Evolutionary conservation across 2,797 vertebrate genomes (phyloP).

Genomic region (Menidia menidia): DNA sequence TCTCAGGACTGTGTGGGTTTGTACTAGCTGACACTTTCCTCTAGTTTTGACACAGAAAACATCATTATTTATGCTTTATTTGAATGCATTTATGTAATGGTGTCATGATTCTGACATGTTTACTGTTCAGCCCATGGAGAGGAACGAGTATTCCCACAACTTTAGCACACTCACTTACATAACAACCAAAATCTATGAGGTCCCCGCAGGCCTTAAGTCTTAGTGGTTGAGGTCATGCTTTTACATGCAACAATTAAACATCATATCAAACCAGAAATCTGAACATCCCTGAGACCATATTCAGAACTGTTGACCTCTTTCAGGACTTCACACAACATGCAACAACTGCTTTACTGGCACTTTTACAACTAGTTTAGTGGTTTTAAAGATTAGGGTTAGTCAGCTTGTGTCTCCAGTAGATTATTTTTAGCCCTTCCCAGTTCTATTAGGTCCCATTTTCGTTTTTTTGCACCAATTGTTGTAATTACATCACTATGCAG

Average conservation of each 20-base stretch:
- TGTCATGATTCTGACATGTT: not conserved
- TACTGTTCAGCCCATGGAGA: not conserved
- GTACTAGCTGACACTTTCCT: conserved; percentile 1
- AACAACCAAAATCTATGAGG: not conserved
- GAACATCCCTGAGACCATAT: no score
- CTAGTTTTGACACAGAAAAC: conserved; percentile 1
- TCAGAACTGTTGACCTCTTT: no score
- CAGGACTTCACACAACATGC: no score
- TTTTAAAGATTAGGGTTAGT: not conserved
- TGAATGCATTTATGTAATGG: not conserved
- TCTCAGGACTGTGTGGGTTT: conserved; percentile 4
- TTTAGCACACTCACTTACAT: not conserved
- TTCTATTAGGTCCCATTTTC: not conserved
- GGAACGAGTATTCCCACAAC: not conserved
- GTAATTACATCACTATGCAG: no score
- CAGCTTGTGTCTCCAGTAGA: not conserved
- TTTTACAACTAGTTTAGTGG: not conserved
- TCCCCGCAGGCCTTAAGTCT: not conserved
- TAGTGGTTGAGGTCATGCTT: not conserved
- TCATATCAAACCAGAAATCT: no score
- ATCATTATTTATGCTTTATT: not conserved
- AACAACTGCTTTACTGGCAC: no score
- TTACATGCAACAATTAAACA: not conserved
- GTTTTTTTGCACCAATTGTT: not conserved
- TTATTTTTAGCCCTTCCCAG: not conserved